Conservation (phyloP, 2,113 vertebrate genomes). For the Rana temporaria region DNA sequence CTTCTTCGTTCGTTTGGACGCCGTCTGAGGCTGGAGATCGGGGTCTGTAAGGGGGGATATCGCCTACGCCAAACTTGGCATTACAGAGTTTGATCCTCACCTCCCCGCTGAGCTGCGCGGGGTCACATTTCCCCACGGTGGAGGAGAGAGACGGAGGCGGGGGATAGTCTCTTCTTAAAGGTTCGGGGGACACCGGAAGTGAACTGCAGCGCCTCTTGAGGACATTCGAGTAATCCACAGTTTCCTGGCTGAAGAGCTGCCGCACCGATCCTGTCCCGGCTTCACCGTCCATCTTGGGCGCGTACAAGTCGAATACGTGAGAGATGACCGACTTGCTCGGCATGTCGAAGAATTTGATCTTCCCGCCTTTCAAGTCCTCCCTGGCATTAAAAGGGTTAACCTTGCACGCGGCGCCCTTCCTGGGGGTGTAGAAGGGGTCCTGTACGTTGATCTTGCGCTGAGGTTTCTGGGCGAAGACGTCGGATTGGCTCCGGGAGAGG, state of each 20-base stretch:
- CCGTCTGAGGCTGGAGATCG: conserved; percentile 62
- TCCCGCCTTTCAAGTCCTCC: conserved; percentile 94
- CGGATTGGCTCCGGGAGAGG: conserved; percentile 94
- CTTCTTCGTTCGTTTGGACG: conserved; percentile 70
- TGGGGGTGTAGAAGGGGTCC: conserved; percentile 89
- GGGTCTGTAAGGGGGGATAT: conserved; percentile 88
- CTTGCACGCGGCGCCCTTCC: conserved; percentile 73
- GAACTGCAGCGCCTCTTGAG: conserved; percentile 86
- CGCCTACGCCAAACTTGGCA: conserved; percentile 84
- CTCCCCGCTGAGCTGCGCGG: conserved; percentile 70
- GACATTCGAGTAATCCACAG: conserved; percentile 75
- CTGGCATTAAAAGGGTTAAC: conserved; percentile 94
- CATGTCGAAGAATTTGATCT: conserved; percentile 93
- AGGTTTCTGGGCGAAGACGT: conserved; percentile 91
- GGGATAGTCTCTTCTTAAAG: conserved; percentile 77
- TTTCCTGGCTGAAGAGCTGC: conserved; percentile 63
- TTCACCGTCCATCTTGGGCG: conserved; percentile 75
- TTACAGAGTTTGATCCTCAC: conserved; percentile 74
- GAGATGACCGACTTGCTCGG: conserved; percentile 97
- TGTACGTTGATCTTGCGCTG: conserved; percentile 86
- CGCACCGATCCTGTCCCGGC: conserved; percentile 65
- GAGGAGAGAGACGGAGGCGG: conserved; percentile 68
- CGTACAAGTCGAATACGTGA: conserved; percentile 91
- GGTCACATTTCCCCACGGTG: conserved; percentile 71
- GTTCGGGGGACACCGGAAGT: conserved; percentile 85